Base-by-base conservation (phyloP, 2,888 invertebrate species). In the Drosophila borborema region DNA sequence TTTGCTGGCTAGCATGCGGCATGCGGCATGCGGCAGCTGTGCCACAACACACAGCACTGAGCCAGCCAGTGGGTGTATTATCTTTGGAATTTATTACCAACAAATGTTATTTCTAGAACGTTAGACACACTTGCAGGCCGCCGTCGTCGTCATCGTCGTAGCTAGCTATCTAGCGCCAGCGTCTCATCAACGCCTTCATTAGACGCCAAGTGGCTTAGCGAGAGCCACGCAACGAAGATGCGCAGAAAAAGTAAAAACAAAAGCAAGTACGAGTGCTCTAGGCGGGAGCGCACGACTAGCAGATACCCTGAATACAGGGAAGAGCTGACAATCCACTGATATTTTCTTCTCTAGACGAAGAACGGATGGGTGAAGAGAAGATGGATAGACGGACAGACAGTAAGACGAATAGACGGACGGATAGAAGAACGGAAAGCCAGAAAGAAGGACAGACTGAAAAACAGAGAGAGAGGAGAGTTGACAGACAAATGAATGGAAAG, bases 21-120 rank as follows among this genome's bases (percentile, higher is more conserved):
- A 51, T 3, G 36, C 8, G 51, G 53, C 53, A 53, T 18, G 53
- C 38, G 40, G 45, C 55, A 55, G 58, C 58, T 58, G 58, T 45
- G 60, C 23, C 48, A 49, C 43, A 49, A 49, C n/a, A 12, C 23
- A 31, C 40, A 54, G 51, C 62, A 38, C 14, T 14, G 38, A 38
- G 38, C 40, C 34, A 34, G 34, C 34, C 76, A 53, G 84, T 86
- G 87, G 89, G 86, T 88, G 90, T 88, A 86, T 86, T 88, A 86
- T 86, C 88, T 88, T 88, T 90, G 80, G 86, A 86, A 86, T 86
- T 86, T 86, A 86, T 86, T 87, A 84, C 86, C 86, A 74, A 88
- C 90, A 90, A 86, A 86, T 86, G 90, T 90, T 90, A 88, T 86
- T 89, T 86, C 90, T 87, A 82, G 88, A 85, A 81, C 88, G 85